These are phyloP conservation scores for Galemys pyrenaicus DNA, from an alignment of 2,113 vertebrate species.

Conservation along the genomic window DNA sequence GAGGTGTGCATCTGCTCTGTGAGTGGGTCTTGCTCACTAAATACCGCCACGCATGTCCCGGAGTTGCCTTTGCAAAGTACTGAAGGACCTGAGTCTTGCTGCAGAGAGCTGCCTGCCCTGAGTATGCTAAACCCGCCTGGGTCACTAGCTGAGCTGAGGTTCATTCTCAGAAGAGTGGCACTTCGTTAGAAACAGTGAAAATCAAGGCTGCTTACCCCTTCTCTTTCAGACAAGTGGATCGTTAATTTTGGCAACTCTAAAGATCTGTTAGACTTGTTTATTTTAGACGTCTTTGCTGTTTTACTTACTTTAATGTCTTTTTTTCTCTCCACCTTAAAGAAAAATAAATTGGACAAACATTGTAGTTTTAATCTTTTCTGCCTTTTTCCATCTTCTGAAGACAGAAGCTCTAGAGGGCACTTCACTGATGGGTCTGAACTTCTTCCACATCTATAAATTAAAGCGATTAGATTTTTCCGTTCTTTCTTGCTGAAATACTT, in stretches of 20 bases:
- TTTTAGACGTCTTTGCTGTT: conserved; percentile 21
- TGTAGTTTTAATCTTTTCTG: not conserved
- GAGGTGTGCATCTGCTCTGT: not conserved
- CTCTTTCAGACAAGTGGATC: not conserved
- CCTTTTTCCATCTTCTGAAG: not conserved
- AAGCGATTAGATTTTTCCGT: not conserved
- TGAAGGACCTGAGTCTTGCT: not conserved
- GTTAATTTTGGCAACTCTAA: conserved; percentile 6
- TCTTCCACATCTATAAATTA: not conserved
- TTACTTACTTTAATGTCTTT: not conserved
- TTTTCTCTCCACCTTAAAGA: not conserved
- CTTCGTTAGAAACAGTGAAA: conserved; percentile 32
- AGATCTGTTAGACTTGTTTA: not conserved
- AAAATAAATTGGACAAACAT: not conserved
- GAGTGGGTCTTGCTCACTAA: not conserved
- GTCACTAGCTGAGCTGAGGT: not conserved
- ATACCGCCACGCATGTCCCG: accelerated
- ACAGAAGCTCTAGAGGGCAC: not conserved
- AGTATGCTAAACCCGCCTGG: not conserved
- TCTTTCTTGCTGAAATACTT: not conserved
- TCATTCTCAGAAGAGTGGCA: not conserved
- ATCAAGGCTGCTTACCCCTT: not conserved
- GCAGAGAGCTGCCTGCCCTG: not conserved
- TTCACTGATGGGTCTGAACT: not conserved
- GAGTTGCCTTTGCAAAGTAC: not conserved